Evolutionary conservation across 2,888 invertebrate species (phyloP).

Genomic region (Nemotelus pantherinus): DNA sequence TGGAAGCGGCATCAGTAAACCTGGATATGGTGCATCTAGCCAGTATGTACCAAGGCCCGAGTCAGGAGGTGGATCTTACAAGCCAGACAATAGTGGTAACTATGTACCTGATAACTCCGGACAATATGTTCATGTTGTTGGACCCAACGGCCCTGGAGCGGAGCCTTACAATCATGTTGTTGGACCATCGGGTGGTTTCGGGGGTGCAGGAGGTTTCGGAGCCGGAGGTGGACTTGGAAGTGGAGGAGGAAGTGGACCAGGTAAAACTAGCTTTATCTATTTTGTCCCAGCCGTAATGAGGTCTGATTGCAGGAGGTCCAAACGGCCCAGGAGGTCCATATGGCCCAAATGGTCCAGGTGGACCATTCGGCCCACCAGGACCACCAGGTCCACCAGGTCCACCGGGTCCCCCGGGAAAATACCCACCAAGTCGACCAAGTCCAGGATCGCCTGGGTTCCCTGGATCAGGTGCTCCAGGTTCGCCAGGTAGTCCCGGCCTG

Average conservation of each 20-base stretch:
- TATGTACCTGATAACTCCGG: slow-evolving; percentile 48
- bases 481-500: slow-evolving; percentile 22
- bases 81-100: slow-evolving; percentile 28
- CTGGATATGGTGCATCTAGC: slow-evolving; percentile 21
- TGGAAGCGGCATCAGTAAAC: not conserved
- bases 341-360: slow-evolving; percentile 65
- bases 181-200: slow-evolving; percentile 47
- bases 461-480: slow-evolving; percentile 43
- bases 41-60: slow-evolving; percentile 23
- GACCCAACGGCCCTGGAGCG: slow-evolving; percentile 52
- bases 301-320: slow-evolving; percentile 35
- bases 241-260: not conserved
- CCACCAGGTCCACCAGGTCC: slow-evolving; percentile 54
- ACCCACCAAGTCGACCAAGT: slow-evolving; percentile 57
- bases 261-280: too few species aligned
- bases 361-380: slow-evolving; percentile 58
- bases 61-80: slow-evolving; percentile 32
- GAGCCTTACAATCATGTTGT: slow-evolving; percentile 43
- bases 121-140: slow-evolving; percentile 47
- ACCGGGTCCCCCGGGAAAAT: slow-evolving; percentile 58
- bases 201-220: slow-evolving; percentile 49
- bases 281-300: too few species aligned
- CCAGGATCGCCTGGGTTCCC: slow-evolving; percentile 24
- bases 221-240: slow-evolving; percentile 36
- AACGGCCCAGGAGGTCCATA: slow-evolving; percentile 56